phyloP scores from a whole-genome alignment of 2,888 invertebrate species.

The Apamea monoglypha region DNA sequence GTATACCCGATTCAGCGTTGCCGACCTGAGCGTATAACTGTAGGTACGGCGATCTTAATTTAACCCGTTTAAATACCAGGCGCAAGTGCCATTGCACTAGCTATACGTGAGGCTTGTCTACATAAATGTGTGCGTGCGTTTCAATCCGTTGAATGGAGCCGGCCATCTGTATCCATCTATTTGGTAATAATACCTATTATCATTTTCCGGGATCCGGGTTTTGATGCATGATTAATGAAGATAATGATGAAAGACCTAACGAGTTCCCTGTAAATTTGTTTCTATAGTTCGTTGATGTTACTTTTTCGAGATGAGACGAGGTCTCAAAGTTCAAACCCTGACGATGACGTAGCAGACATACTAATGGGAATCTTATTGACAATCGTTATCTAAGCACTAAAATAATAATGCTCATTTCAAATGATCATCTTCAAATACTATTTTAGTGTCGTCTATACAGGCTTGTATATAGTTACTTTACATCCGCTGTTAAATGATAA shows the following conservation, averaged over 20 bases:
- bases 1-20: background rate
- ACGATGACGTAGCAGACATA: background rate
- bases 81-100: background rate
- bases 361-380: background rate
- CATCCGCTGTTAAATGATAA: too few species aligned
- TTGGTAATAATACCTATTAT: background rate
- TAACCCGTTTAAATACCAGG: background rate
- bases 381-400: background rate
- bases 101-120: background rate
- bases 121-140: background rate
- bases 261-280: background rate
- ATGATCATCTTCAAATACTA: background rate
- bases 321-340: too few species aligned
- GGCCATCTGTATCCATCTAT: background rate
- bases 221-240: background rate
- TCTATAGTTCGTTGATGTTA: background rate
- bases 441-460: background rate
- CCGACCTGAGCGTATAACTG: background rate
- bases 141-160: background rate
- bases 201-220: background rate
- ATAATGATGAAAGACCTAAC: background rate
- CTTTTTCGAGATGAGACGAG: background rate
- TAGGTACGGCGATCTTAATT: background rate
- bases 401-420: background rate
- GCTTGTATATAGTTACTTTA: too few species aligned